Conservation (phyloP, 2,113 vertebrate genomes). For the Alethe castanea region DNA sequence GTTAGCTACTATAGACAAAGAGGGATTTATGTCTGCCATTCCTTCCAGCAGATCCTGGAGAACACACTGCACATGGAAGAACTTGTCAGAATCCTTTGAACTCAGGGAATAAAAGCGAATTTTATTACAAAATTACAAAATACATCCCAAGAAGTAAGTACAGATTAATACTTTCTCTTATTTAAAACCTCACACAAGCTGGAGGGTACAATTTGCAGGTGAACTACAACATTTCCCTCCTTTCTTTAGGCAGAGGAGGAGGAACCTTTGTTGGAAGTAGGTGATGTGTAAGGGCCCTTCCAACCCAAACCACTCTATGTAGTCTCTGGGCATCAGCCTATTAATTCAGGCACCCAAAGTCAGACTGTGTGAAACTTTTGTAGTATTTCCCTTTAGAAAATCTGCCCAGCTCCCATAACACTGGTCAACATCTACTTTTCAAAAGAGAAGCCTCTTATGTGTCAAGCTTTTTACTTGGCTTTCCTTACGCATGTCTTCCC, state of each 20-base stretch:
- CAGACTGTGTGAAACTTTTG: not conserved
- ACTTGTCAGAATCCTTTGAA: not conserved
- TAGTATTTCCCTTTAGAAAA: not conserved
- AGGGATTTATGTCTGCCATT: not conserved
- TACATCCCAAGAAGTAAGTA: not conserved
- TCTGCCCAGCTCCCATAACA: not conserved
- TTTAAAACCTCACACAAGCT: not conserved
- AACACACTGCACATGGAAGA: not conserved
- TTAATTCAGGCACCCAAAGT: not conserved
- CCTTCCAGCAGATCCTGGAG: not conserved
- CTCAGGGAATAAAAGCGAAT: not conserved
- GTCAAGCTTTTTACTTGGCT: not conserved
- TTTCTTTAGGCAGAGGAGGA: not conserved
- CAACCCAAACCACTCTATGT: not conserved
- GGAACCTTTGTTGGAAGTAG: not conserved
- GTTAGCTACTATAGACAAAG: not conserved
- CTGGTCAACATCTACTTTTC: not conserved
- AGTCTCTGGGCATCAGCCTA: not conserved
- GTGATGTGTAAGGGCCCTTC: not conserved
- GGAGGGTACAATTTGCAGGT: not conserved
- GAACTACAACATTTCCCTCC: not conserved
- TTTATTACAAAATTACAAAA: not conserved
- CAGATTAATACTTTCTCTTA: not conserved
- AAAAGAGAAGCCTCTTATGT: not conserved
- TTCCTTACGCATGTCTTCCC: not conserved